Evolutionary conservation across 2,797 vertebrate species (phyloP).

Genomic region (Phoeniculus purpureus): DNA sequence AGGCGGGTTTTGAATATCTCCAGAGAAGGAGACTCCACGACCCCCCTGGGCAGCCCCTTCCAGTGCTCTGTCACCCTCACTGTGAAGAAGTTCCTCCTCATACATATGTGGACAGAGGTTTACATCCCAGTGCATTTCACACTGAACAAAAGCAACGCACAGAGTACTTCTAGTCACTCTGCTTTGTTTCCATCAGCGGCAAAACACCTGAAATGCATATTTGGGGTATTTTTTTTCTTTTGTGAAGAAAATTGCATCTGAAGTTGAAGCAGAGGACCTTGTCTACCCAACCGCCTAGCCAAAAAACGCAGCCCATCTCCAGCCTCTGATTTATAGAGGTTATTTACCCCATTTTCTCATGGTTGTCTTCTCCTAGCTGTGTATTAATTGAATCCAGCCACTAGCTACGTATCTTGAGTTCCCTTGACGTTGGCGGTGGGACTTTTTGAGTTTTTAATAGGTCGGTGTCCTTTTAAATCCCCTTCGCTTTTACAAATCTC

Average conservation of each 20-base stretch:
- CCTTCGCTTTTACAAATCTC: background rate
- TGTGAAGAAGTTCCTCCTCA: no score
- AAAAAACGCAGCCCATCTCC: background rate
- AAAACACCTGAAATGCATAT: fast-evolving
- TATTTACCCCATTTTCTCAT: constrained; percentile 32
- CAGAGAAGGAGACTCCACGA: no score
- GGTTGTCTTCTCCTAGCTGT: background rate
- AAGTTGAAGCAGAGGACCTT: background rate
- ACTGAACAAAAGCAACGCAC: fast-evolving
- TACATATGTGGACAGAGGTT: background rate
- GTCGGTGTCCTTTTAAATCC: background rate
- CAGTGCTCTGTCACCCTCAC: no score
- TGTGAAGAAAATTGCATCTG: background rate
- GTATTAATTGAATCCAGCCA: constrained; percentile 32
- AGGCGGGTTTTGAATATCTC: no score
- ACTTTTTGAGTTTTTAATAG: background rate
- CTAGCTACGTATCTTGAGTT: background rate
- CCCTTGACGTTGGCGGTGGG: background rate
- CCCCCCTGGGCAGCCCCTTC: no score
- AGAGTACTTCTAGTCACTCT: background rate
- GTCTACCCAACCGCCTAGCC: background rate
- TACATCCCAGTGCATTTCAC: fast-evolving
- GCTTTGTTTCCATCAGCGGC: background rate
- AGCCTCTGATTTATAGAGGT: constrained; percentile 11
- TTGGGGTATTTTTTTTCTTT: background rate